phyloP scores from a whole-genome alignment of 2,113 vertebrate genomes.

The Neolamprologus kungweensis region DNA sequence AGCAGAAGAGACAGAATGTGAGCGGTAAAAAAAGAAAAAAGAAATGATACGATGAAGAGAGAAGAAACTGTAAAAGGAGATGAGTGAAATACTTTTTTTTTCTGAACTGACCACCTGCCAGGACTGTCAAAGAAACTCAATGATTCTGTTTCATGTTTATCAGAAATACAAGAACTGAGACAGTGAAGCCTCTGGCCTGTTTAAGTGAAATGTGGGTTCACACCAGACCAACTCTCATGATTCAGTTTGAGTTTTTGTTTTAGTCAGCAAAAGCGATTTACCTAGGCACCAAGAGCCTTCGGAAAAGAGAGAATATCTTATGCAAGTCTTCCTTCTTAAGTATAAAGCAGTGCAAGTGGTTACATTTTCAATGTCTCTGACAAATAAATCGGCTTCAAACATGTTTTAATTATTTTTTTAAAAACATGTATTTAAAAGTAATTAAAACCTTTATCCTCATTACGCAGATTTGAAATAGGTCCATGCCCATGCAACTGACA shows the following conservation, averaged over 20 bases:
- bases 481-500: not conserved
- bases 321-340: not conserved
- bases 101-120: not conserved
- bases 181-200: not conserved
- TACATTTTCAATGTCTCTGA: not conserved
- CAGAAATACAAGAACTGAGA: not conserved
- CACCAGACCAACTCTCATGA: not conserved
- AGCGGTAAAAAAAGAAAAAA: not conserved
- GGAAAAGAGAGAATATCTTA: not conserved
- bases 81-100: not conserved
- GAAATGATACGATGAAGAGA: not conserved
- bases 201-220: not conserved
- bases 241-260: not conserved
- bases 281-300: not conserved
- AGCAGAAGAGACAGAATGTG: not conserved
- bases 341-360: not conserved
- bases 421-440: not conserved
- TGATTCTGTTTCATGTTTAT: slow-evolving; percentile 7
- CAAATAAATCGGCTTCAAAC: not conserved
- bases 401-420: not conserved
- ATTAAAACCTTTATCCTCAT: not conserved
- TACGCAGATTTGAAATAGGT: not conserved
- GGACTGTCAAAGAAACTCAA: not conserved
- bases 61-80: not conserved
- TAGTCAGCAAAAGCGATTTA: not conserved